Percentiles rank a stretch among this genome's conserved stretches.
phyloP scores from a whole-genome alignment of 2,113 vertebrate genomes.

The Trochalopteron elliotii region DNA sequence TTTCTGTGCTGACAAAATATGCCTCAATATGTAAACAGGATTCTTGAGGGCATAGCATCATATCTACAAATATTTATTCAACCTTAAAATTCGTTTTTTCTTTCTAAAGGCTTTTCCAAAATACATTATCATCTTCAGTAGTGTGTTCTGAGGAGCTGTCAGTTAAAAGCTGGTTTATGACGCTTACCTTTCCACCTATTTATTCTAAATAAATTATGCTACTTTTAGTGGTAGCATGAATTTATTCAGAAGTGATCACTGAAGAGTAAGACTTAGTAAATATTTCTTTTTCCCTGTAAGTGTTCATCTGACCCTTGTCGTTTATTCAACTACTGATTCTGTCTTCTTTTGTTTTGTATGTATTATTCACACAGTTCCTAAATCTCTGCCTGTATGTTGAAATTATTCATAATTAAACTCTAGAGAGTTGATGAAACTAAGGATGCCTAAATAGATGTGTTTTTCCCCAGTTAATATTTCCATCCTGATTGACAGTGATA shows the following conservation, averaged over 20 bases:
- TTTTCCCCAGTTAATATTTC: slow-evolving; percentile 3
- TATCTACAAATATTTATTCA: slow-evolving; percentile 14
- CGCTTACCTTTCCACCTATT: neutral
- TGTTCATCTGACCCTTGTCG: neutral
- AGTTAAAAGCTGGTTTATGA: neutral
- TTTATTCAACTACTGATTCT: neutral
- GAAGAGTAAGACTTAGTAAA: neutral
- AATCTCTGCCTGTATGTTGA: neutral
- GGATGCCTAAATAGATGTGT: neutral
- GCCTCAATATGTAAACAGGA: neutral
- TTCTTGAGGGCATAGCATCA: neutral
- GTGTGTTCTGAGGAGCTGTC: neutral
- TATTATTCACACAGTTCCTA: neutral
- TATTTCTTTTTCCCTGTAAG: neutral
- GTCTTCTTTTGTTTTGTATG: neutral
- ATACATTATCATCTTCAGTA: neutral
- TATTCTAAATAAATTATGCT: neutral
- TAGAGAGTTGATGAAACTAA: slow-evolving; percentile 3
- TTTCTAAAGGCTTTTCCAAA: neutral
- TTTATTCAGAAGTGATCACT: neutral
- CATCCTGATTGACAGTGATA: slow-evolving; percentile 16
- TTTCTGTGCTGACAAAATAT: neutral
- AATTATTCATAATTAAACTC: slow-evolving; percentile 43
- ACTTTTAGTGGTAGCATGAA: neutral
- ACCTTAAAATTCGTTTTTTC: neutral